phyloP scores from a whole-genome alignment of 2,113 vertebrate species.

The Sceloporus undulatus region DNA sequence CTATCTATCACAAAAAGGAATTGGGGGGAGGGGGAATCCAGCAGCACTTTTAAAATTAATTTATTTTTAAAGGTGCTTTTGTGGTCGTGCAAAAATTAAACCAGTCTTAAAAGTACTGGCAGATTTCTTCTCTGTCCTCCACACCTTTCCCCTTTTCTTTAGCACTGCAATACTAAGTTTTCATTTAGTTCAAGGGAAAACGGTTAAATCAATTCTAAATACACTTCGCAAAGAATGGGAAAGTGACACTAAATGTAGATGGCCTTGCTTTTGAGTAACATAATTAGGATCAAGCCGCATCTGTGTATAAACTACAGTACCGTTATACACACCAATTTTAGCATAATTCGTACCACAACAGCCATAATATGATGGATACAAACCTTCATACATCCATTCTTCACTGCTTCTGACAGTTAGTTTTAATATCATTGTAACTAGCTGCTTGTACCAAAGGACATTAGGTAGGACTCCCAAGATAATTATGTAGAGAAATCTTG shows the following conservation, averaged over 20 bases:
- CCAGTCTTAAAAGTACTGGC: too few species aligned
- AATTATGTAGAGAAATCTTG: too few species aligned
- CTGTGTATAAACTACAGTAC: too few species aligned
- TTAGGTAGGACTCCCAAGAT: too few species aligned
- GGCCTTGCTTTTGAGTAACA: neutral
- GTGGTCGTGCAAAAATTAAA: too few species aligned
- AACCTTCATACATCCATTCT: neutral
- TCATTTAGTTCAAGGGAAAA: neutral
- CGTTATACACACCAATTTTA: neutral
- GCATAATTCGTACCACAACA: neutral
- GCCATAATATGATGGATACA: neutral
- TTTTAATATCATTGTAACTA: constrained; percentile 1
- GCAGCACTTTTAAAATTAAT: too few species aligned
- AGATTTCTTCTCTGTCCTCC: too few species aligned
- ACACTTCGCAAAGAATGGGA: neutral
- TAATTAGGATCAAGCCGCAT: neutral
- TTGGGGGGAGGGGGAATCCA: too few species aligned
- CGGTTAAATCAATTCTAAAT: neutral
- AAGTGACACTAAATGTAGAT: neutral
- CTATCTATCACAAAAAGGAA: too few species aligned
- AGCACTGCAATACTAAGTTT: neutral
- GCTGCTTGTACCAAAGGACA: too few species aligned
- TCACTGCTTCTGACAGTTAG: neutral
- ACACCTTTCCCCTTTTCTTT: neutral
- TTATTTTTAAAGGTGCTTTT: too few species aligned